Base-by-base conservation (phyloP, 2,113 vertebrate species). In the Procavia capensis region DNA sequence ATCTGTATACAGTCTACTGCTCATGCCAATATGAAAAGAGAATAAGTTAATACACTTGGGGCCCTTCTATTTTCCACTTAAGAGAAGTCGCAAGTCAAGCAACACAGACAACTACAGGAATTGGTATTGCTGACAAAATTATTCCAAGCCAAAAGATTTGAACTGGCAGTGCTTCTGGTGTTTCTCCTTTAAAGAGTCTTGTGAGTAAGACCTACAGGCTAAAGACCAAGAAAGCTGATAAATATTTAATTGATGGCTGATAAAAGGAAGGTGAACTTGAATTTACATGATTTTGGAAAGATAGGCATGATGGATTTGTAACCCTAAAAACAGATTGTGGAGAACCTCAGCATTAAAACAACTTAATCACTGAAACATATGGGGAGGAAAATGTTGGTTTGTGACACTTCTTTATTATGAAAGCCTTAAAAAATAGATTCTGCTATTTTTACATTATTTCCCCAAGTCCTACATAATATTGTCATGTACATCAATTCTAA, bases 201-300 rank as follows among this genome's bases (percentile, higher is more conserved):
- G 1, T 59, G 76, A 96, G 39, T 83, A 91, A 95, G 70, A 91
- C 41, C 68, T 57, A 22, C 9, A 61, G 75, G 88, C 74, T 54
- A 16, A 94, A 61, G 66, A 91, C 39, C 72, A 81, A 78, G 75
- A 63, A 74, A 43, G 27, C 75, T 41, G 83, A 74, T 84, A 25
- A 72, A 93, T 88, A 92, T 64, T 97, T 94, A 81, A 90, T 87
- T 57, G 36, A 25, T 45, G 57, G 75, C 47, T 88, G 89, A 34
- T 93, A 84, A 88, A 80, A 96, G 90, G 88, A 82, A 94, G 5
- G 25, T 68, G 72, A 45, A 68, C 41, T 64, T 78, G 59, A 61
- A 85, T 90, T 61, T 61, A 79, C 68, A 11, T 9, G 39, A 54
- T 85, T 64, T 89, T 41, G 34, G 79, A 64, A 81, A 80, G 63